Evolutionary conservation across 1,140 invertebrate genomes (phyloP).

Genomic region (Neocloeon triangulifer): DNA sequence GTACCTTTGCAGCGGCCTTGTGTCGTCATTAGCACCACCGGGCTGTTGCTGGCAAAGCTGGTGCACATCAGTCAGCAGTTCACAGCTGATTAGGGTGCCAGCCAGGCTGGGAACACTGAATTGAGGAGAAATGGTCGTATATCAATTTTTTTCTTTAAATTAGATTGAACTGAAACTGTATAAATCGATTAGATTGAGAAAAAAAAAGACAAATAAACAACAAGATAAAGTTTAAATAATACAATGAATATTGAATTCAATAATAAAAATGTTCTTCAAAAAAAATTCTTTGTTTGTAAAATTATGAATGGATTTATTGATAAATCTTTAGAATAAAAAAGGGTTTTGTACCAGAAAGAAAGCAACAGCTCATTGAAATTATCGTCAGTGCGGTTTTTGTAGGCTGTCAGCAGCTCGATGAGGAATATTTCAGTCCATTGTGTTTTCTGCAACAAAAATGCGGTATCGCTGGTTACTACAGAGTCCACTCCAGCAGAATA

Average conservation of each 20-base stretch:
- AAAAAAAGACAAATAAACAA: too few species aligned
- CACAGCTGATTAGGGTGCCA: constrained; percentile 31
- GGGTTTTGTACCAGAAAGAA: background rate
- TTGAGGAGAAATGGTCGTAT: too few species aligned
- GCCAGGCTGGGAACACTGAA: constrained; percentile 18
- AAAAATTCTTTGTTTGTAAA: too few species aligned
- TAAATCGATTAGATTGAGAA: too few species aligned
- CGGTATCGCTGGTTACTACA: too few species aligned
- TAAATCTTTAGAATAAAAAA: background rate
- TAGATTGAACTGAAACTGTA: too few species aligned
- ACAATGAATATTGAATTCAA: too few species aligned
- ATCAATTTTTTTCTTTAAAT: too few species aligned
- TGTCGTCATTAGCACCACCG: constrained; percentile 19
- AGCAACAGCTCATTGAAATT: constrained; percentile 1
- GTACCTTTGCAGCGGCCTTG: constrained; percentile 24
- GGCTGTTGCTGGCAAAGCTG: constrained; percentile 20
- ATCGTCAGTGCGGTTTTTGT: background rate
- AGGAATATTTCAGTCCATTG: background rate
- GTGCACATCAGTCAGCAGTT: constrained; percentile 35
- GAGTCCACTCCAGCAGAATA: too few species aligned
- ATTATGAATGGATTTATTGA: background rate
- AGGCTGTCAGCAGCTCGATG: background rate
- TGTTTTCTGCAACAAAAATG: background rate
- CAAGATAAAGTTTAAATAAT: too few species aligned
- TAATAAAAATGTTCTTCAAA: too few species aligned